These are phyloP conservation scores for Ameiurus melas DNA, from an alignment of 2,113 vertebrate genomes.

Conservation along the genomic window DNA sequence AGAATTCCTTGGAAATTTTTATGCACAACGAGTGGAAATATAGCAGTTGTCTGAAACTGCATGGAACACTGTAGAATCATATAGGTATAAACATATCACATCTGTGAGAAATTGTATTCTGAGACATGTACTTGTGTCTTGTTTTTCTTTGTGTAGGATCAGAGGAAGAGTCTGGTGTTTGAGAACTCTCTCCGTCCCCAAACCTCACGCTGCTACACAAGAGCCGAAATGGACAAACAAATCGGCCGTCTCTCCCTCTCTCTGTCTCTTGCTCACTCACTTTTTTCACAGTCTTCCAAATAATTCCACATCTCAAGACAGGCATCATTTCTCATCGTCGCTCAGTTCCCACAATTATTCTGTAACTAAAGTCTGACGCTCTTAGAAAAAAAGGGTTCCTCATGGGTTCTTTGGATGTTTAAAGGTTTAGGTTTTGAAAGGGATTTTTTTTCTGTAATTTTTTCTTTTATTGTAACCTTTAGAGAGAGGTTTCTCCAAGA, in stretches of 20 bases:
- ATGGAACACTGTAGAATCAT: not conserved
- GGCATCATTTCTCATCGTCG: slow-evolving; percentile 56
- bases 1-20: not conserved
- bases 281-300: slow-evolving; percentile 59
- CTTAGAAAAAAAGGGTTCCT: not conserved
- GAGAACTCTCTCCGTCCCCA: slow-evolving; percentile 79
- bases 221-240: slow-evolving; percentile 72
- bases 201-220: slow-evolving; percentile 69
- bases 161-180: slow-evolving; percentile 85
- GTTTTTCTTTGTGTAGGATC: slow-evolving; percentile 77
- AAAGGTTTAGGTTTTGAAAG: not conserved
- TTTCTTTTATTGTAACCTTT: not conserved
- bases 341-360: slow-evolving; percentile 53
- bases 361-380: not conserved
- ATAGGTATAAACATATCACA: not conserved
- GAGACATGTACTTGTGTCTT: not conserved
- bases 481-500: not conserved
- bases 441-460: not conserved
- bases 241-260: slow-evolving; percentile 46
- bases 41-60: not conserved
- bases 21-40: not conserved
- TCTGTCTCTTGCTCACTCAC: slow-evolving; percentile 31
- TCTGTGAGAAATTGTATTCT: slow-evolving; percentile 32
- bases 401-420: not conserved
- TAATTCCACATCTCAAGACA: slow-evolving; percentile 68